Evolutionary conservation across 1,140 invertebrate species (phyloP), one percentile per base, ranked within the genome.

Genomic region (Pseudomyrmex flavicornis): DNA sequence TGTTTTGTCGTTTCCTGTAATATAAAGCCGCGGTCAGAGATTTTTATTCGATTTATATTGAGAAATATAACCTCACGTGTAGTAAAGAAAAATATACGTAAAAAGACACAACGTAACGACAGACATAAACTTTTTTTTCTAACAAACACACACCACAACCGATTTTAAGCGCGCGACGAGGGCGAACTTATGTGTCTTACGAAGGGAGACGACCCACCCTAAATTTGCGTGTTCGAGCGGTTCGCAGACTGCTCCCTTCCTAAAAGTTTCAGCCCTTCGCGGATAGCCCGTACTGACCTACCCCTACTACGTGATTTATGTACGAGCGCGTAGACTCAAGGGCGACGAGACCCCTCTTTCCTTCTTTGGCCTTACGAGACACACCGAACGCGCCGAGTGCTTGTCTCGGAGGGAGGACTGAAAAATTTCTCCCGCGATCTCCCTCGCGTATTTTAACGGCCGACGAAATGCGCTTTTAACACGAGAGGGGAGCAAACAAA

Each of bases 171-270:
- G 58, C 68, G 63, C 52, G 63, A 22, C n/a, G 46, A 26, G 68
- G 44, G 62, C 63, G 59, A 75, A 85, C 83, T 70, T 68, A 70
- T 65, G 72, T 74, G 80, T 63, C 85, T 86, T 58, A 69, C 65
- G 85, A 73, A 91, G 88, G 85, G 88, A 85, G 82, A 91, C 89
- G 91, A 93, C 92, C 91, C 91, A 93, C 93, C 92, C 91, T 93
- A 93, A 93, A 93, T 94, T 94, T 91, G 92, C 93, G 92, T 93
- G 92, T 93, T 93, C 92, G 90, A 91, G 90, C 89, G 80, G 72
- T 70, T 80, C 76, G 65, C 80, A 74, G 82, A 68, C 80, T 88
- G 88, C 86, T 82, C 88, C 89, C 91, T 90, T 91, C 92, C 89
- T 92, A 85, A 92, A 94, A 94, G 88, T 93, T 93, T 93, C 89